phyloP scores from a whole-genome alignment of 2,888 invertebrate genomes.

The Drosophila nr. perissopoda region DNA sequence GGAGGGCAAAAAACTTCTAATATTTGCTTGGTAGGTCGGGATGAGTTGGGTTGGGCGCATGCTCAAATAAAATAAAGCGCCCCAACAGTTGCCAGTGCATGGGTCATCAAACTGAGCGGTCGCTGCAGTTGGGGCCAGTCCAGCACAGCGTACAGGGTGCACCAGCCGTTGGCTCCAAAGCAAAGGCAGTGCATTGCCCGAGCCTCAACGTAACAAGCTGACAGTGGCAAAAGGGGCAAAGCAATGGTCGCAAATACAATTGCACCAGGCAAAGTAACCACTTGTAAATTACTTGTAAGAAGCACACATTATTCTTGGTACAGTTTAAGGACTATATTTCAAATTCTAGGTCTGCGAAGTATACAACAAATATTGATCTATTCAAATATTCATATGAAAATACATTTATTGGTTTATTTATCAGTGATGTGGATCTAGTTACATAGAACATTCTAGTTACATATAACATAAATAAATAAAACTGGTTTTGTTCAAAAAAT shows the following conservation, averaged over 20 bases:
- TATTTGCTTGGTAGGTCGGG: conserved; percentile 38
- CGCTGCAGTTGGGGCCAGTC: conserved; percentile 35
- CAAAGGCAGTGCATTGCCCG: neutral
- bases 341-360: neutral
- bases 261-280: neutral
- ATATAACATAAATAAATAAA: neutral
- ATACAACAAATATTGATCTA: neutral
- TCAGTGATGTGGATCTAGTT: neutral
- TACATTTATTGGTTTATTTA: neutral
- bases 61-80: conserved; percentile 74
- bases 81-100: conserved; percentile 61
- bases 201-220: neutral
- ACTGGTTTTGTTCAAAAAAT: neutral
- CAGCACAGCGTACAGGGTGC: conserved; percentile 40
- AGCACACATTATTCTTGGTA: neutral
- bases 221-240: neutral
- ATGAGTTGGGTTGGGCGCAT: conserved; percentile 21
- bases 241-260: neutral
- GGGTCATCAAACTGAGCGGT: conserved; percentile 72
- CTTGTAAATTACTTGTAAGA: neutral
- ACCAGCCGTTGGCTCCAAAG: neutral
- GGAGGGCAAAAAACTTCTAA: conserved; percentile 73
- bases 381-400: neutral
- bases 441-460: too few species aligned
- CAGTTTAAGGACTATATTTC: neutral